These are phyloP conservation scores for Heterodera filipjevi DNA, from an alignment of 2,888 invertebrate species.

Conservation along the genomic window DNA sequence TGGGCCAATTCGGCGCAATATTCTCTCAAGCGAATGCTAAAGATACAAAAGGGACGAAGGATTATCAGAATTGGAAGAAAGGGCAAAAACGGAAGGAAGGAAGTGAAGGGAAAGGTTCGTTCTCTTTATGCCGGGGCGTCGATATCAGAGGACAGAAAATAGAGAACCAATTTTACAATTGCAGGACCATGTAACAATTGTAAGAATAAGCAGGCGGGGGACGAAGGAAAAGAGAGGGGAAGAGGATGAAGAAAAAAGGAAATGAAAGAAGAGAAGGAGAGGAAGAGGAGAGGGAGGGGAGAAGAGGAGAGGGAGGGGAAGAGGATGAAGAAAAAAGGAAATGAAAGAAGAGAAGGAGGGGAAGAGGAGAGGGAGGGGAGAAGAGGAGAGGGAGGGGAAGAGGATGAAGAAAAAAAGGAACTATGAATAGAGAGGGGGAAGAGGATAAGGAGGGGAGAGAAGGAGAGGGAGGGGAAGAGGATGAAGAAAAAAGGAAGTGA, in stretches of 20 bases:
- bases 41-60: neutral
- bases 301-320: neutral
- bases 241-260: neutral
- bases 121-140: neutral
- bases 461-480: neutral
- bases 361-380: neutral
- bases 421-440: neutral
- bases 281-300: neutral
- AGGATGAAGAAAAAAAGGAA: neutral
- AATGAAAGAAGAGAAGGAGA: neutral
- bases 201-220: neutral
- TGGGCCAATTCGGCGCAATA: neutral
- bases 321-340: neutral
- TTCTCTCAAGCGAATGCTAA: neutral
- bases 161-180: neutral
- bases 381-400: neutral
- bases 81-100: neutral
- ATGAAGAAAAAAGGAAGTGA: too few species aligned
- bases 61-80: neutral
- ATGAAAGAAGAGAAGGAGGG: neutral
- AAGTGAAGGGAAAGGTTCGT: neutral
- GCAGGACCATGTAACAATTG: neutral
- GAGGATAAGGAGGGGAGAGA: too few species aligned
- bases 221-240: too few species aligned
- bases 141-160: slow-evolving; percentile 14